Base-by-base conservation (phyloP, 2,888 invertebrate species). In the Cristatella mucedo region DNA sequence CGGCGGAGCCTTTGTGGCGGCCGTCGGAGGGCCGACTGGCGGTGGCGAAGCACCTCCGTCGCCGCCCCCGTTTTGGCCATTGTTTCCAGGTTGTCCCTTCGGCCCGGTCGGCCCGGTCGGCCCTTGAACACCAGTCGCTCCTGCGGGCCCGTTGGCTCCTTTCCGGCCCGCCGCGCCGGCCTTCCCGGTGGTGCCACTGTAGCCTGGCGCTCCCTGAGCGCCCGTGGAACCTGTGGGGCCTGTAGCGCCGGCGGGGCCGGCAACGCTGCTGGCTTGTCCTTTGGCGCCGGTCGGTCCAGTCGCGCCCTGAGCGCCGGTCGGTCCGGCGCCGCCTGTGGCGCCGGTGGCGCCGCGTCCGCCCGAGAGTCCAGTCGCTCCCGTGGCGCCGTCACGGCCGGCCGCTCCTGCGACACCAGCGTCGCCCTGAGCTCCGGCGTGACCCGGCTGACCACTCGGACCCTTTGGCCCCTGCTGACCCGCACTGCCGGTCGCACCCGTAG, bases 141-240 rank as follows among this genome's bases (percentile, higher is more conserved):
- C 57, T 22, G 44, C 43, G 18, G 41, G 33, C 15, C 54, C 59
- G 34, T 26, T 20, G 33, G 40, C 41, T 30, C 55, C 57, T 32
- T 44, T 42, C 4, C 43, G 33, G 18, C 53, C 57, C 16, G 50
- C 41, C 37, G 51, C 43, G 11, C 56, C 61, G 21, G 55, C 47
- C 36, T 59, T 56, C 33, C 59, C 60, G n/a, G 26, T 15, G 19
- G 20, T 46, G 33, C 59, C 59, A 5, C 53, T 52, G n/a, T 36
- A 43, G 18, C 57, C 57, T 20, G 31, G 44, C 54, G 54, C 9
- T 44, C 48, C 45, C 2, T 21, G 20, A 7, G 40, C 21, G 20
- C 46, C 46, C 4, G 41, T 24, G 11, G 29, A 21, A 18, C 38
- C 38, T 7, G 33, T 38, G 7, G 31, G 6, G 4, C 38, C 38